Percentiles rank a stretch among this genome's conserved stretches.
Evolutionary conservation across 2,113 vertebrate species (phyloP).

Genomic region (Tamias sibiricus): DNA sequence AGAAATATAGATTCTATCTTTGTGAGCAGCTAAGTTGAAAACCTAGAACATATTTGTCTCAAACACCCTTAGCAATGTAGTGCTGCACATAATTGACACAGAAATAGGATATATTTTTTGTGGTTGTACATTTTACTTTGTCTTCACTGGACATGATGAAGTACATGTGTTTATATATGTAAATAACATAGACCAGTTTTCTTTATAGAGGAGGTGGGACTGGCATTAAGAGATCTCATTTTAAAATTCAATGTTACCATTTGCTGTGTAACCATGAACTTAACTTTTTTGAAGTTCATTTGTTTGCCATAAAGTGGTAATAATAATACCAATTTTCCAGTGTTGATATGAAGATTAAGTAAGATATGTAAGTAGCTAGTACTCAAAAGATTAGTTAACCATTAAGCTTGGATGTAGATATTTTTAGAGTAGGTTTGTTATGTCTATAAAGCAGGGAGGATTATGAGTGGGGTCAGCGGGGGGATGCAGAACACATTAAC

Average conservation of each 20-base stretch:
- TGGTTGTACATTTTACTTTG: conserved; percentile 8
- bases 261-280: neutral
- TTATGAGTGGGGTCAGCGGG: neutral
- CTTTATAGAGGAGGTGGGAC: neutral
- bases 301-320: neutral
- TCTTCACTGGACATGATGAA: neutral
- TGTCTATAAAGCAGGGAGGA: neutral
- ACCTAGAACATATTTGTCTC: neutral
- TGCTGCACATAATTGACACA: neutral
- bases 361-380: neutral
- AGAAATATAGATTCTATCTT: neutral
- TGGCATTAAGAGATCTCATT: conserved; percentile 9
- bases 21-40: conserved; percentile 17
- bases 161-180: neutral
- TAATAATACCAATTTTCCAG: neutral
- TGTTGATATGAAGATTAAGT: neutral
- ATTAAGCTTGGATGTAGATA: neutral
- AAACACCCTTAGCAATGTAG: neutral
- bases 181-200: neutral
- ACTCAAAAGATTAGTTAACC: neutral
- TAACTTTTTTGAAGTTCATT: neutral
- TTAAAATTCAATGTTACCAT: neutral
- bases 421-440: neutral
- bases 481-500: neutral
- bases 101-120: neutral